Conservation (phyloP, 2,888 invertebrate species). For the Trileptium ribeirensis region DNA sequence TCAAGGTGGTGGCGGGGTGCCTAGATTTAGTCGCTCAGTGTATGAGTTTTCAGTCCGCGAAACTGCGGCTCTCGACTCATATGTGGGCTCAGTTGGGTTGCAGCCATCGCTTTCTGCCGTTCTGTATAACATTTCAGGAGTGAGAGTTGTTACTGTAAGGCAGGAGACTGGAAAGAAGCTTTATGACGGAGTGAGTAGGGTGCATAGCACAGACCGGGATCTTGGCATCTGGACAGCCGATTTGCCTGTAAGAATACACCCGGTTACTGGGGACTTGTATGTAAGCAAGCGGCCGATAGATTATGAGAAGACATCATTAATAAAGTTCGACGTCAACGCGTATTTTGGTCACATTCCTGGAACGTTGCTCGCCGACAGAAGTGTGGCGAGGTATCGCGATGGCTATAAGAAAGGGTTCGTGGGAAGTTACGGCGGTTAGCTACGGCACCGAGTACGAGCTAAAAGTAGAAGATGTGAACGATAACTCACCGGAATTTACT, state of each 20-base stretch:
- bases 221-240: neutral
- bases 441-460: slow-evolving; percentile 68
- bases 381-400: too few relatives aligned
- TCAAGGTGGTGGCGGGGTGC: neutral
- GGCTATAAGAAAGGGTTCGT: neutral
- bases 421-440: neutral
- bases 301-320: neutral
- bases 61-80: neutral
- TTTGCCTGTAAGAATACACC: neutral
- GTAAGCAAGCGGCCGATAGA: neutral
- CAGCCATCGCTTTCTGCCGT: neutral
- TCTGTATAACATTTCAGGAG: neutral
- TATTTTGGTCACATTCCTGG: neutral
- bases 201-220: neutral
- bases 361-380: too few relatives aligned
- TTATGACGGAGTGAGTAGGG: neutral
- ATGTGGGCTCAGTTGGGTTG: neutral
- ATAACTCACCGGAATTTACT: slow-evolving; percentile 79
- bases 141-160: neutral
- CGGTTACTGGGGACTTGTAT: neutral
- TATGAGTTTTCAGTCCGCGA: neutral
- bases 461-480: slow-evolving; percentile 75
- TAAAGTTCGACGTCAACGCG: neutral
- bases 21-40: neutral
- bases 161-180: neutral